phyloP scores from a whole-genome alignment of 2,888 invertebrate genomes.

The Acanthacorydalis orientalis region DNA sequence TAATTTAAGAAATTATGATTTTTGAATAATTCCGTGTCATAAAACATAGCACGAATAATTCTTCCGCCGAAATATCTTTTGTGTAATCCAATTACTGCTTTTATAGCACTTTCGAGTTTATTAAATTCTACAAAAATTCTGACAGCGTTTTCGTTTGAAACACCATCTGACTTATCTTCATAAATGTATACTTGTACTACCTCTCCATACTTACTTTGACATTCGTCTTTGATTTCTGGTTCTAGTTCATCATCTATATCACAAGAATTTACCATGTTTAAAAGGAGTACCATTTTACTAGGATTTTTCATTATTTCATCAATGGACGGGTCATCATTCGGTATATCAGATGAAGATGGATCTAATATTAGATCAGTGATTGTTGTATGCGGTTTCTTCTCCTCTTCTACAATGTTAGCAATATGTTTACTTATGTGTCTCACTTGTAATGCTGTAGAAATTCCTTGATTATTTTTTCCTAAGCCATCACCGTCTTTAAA shows the following conservation, averaged over 20 bases:
- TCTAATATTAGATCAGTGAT: background rate
- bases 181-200: constrained; percentile 1
- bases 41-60: constrained; percentile 1
- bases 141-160: constrained; percentile 1
- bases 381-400: background rate
- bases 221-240: constrained; percentile 5
- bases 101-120: background rate
- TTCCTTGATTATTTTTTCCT: constrained; percentile 5
- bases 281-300: constrained; percentile 2
- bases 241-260: constrained; percentile 6
- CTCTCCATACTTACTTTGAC: constrained; percentile 3
- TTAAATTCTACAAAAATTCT: constrained; percentile 4
- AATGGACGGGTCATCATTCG: background rate
- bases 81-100: constrained; percentile 2
- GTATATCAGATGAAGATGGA: background rate
- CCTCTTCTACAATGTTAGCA: constrained; percentile 1
- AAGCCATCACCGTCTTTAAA: constrained; percentile 5
- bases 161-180: background rate
- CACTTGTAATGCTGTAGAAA: constrained; percentile 1
- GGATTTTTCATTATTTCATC: background rate
- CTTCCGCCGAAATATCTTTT: constrained; percentile 4
- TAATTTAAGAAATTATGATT: background rate
- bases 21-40: background rate
- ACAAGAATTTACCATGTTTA: background rate
- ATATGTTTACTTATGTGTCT: background rate